Conservation (phyloP, 2,797 vertebrate genomes). For the Acipenser transmontanus region DNA sequence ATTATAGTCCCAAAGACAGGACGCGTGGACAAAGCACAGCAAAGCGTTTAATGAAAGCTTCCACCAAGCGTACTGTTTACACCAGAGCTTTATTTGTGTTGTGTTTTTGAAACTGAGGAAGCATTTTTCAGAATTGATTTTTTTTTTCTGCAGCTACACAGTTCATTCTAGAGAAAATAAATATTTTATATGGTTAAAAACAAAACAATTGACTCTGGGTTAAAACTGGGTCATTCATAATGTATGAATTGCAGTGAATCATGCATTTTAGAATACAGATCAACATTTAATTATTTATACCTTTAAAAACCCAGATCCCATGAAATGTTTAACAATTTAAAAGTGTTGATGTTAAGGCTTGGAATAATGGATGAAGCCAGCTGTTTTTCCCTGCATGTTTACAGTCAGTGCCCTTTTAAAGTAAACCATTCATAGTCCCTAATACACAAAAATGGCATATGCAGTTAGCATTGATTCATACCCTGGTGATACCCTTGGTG, state of each 20-base stretch:
- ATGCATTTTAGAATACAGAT: not conserved
- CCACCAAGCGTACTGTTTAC: no score
- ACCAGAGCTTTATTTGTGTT: no score
- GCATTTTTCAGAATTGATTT: no score
- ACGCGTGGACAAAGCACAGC: no score
- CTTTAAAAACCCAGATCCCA: not conserved
- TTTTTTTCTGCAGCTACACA: not conserved
- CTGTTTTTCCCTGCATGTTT: not conserved
- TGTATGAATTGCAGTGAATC: not conserved
- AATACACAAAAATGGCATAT: no score
- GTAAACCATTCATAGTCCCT: no score
- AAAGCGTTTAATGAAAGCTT: no score
- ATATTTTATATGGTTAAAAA: not conserved
- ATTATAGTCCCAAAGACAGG: conserved; percentile 1
- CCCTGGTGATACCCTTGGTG: no score
- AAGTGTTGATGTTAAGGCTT: not conserved
- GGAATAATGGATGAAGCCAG: not conserved
- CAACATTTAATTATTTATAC: not conserved
- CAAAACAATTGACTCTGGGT: not conserved
- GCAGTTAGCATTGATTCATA: no score
- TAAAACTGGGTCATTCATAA: not conserved
- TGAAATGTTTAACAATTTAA: not conserved
- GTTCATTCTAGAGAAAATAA: not conserved
- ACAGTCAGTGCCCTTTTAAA: not conserved
- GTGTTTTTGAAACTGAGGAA: no score